A percentile compares a stretch with the other conserved stretches of the same genome.
Conservation (phyloP, 1,140 invertebrate genomes). For the Neotoxoptera formosana region DNA sequence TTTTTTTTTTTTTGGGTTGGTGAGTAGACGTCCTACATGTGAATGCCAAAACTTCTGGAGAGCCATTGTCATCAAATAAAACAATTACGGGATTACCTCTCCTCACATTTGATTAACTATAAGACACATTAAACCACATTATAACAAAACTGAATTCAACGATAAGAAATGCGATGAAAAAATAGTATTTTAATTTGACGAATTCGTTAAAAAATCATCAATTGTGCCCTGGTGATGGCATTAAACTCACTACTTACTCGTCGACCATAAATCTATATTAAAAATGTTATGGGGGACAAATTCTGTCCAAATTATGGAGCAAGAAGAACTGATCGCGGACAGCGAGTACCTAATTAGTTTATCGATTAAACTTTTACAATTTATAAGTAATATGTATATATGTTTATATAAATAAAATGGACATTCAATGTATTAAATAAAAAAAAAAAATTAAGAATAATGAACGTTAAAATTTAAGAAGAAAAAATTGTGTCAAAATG, state of each 20-base stretch:
- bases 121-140: background rate
- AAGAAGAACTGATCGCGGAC: background rate
- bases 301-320: background rate
- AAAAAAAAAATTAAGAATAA: background rate
- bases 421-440: no score
- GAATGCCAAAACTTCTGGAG: background rate
- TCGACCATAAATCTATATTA: background rate
- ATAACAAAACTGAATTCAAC: no score
- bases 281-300: background rate
- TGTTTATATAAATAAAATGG: no score
- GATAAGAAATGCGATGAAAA: background rate
- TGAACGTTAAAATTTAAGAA: background rate
- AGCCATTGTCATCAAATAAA: background rate
- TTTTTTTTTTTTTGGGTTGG: background rate
- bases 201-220: background rate
- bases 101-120: slow-evolving; percentile 16
- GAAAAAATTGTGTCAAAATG: background rate
- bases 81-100: background rate
- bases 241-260: background rate
- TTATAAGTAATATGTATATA: no score
- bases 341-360: background rate
- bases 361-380: background rate
- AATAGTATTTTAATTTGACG: background rate
- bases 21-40: background rate
- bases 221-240: background rate